These are phyloP conservation scores for Tolypeutes matacus DNA, from an alignment of 2,797 vertebrate genomes.

Conservation along the genomic window DNA sequence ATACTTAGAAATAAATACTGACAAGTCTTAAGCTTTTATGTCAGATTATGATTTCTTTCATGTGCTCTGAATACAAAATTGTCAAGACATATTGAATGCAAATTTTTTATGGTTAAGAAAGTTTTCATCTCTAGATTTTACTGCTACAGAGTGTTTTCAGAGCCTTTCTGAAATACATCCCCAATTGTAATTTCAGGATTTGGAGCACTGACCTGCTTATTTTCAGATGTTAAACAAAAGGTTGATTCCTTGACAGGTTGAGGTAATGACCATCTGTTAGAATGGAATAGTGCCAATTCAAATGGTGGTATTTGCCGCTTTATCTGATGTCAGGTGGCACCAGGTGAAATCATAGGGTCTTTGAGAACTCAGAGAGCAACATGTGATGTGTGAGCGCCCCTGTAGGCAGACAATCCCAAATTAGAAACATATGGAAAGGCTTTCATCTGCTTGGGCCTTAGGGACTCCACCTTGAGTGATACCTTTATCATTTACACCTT, in stretches of 20 bases:
- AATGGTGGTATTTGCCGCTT: background rate
- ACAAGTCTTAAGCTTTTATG: background rate
- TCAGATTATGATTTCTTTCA: background rate
- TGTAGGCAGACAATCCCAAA: background rate
- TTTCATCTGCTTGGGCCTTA: background rate
- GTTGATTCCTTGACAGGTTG: background rate
- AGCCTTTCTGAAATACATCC: background rate
- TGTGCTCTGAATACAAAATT: background rate
- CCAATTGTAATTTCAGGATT: background rate
- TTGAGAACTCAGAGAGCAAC: background rate
- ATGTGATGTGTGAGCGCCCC: background rate
- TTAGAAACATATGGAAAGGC: slow-evolving; percentile 28
- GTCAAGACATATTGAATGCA: background rate
- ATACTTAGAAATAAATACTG: background rate
- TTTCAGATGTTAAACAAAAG: slow-evolving; percentile 22
- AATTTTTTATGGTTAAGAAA: background rate
- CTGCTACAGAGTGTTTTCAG: background rate
- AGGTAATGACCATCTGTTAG: slow-evolving; percentile 58
- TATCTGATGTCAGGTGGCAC: background rate
- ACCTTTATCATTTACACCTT: background rate
- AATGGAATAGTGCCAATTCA: background rate
- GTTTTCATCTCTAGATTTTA: background rate
- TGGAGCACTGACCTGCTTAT: slow-evolving; percentile 4
- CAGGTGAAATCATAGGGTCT: background rate
- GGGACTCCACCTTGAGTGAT: background rate